Conservation (phyloP, 2,113 vertebrate species). For the Ginglymostoma cirratum region DNA sequence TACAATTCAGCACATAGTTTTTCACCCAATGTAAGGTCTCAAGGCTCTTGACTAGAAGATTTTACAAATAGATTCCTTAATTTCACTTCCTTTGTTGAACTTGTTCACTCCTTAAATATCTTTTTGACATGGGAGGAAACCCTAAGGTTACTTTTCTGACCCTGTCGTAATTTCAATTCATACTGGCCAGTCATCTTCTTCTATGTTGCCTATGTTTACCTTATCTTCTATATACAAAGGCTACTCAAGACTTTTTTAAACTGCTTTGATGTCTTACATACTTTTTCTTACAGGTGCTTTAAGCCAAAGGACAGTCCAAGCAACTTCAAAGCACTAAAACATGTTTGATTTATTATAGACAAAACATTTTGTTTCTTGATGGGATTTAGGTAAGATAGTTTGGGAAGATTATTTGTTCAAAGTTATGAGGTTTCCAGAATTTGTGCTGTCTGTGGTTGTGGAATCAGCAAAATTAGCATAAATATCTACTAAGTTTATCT, state of each 20-base stretch:
- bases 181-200: neutral
- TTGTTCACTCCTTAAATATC: neutral
- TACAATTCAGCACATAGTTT: neutral
- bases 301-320: conserved; percentile 9
- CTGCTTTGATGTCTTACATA: conserved; percentile 15
- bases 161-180: neutral
- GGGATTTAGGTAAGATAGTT: neutral
- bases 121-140: neutral
- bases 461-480: neutral
- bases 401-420: neutral
- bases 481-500: neutral
- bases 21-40: neutral
- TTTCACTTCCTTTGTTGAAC: neutral
- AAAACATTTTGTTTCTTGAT: neutral
- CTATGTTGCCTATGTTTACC: neutral
- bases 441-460: neutral
- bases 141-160: neutral
- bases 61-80: neutral
- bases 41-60: neutral
- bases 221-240: conserved; percentile 6
- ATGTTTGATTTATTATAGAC: conserved; percentile 17
- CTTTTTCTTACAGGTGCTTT: neutral
- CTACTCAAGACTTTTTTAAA: neutral
- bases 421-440: neutral
- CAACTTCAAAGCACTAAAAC: conserved; percentile 25